These are phyloP conservation scores for Enteromius treurensis DNA, from an alignment of 2,797 vertebrate genomes.

Conservation along the genomic window DNA sequence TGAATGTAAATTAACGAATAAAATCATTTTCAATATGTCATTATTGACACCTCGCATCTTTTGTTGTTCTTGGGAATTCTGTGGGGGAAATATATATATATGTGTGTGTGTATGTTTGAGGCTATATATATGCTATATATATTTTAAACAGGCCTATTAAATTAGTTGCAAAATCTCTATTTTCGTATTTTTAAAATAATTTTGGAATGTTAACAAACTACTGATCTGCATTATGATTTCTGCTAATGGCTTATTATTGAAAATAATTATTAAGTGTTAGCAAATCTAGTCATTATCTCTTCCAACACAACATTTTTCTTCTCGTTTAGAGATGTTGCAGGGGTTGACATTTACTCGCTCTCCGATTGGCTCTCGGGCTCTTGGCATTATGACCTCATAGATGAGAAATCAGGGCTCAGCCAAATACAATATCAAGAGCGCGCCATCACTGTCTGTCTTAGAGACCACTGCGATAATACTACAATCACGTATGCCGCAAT, in stretches of 20 bases:
- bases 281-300: slow-evolving; percentile 6
- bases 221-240: slow-evolving; percentile 1
- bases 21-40: slow-evolving; percentile 94
- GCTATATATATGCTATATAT: too few relatives aligned
- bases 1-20: slow-evolving; percentile 95
- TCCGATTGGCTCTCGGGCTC: slow-evolving; percentile 34
- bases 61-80: slow-evolving; percentile 29
- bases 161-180: neutral
- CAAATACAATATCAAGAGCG: slow-evolving; percentile 20
- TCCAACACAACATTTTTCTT: neutral
- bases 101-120: too few relatives aligned
- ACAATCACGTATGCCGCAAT: neutral
- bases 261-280: neutral
- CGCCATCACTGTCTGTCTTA: slow-evolving; percentile 18
- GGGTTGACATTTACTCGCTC: slow-evolving; percentile 5
- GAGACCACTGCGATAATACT: slow-evolving; percentile 6
- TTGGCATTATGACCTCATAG: slow-evolving; percentile 41
- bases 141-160: neutral
- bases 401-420: slow-evolving; percentile 32
- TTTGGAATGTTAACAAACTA: neutral
- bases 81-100: neutral
- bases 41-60: slow-evolving; percentile 63
- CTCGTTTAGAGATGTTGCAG: slow-evolving; percentile 21
- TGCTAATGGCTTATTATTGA: neutral
- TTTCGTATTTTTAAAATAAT: neutral